Conservation (phyloP, 2,113 vertebrate species). For the Origma solitaria region DNA sequence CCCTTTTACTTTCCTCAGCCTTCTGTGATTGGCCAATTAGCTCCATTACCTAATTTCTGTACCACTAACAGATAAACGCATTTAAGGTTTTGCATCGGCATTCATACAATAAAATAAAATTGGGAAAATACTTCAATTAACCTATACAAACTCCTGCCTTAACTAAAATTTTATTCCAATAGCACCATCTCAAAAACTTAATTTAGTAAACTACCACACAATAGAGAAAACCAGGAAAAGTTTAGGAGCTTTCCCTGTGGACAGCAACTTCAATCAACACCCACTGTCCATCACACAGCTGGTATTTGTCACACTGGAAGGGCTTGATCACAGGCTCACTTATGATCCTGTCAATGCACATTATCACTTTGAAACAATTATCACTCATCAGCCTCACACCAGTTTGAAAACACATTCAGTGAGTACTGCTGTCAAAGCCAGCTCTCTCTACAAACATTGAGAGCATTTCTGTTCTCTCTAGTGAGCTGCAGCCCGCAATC, state of each 20-base stretch:
- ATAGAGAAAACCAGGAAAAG: background rate
- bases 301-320: background rate
- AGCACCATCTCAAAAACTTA: background rate
- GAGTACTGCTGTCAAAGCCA: background rate
- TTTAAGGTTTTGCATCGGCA: background rate
- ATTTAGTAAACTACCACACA: background rate
- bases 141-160: background rate
- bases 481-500: background rate
- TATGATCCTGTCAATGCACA: background rate
- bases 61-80: background rate
- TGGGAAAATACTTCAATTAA: background rate
- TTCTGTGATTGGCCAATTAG: background rate
- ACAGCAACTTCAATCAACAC: background rate
- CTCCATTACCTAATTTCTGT: background rate
- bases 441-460: background rate
- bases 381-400: background rate
- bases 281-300: background rate
- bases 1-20: background rate
- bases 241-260: background rate
- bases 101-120: background rate
- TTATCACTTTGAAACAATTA: background rate
- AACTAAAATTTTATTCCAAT: background rate
- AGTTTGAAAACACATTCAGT: background rate
- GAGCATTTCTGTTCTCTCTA: background rate
- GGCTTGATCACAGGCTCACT: background rate